Conservation (phyloP, 2,113 vertebrate genomes). For the Phocoena phocoena region DNA sequence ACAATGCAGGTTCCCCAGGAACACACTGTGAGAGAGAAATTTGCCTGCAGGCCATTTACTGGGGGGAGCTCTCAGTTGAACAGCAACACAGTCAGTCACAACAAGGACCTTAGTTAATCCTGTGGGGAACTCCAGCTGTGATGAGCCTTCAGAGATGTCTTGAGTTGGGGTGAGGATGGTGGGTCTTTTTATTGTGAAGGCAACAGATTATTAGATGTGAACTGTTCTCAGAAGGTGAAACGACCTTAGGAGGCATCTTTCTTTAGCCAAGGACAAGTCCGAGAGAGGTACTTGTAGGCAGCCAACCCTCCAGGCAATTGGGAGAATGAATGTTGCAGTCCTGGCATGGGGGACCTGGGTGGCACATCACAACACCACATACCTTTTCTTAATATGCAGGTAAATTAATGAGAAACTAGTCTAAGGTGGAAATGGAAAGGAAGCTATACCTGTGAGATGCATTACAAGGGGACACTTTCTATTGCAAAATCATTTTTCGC, state of each 20-base stretch:
- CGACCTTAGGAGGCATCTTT: not conserved
- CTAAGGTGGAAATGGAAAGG: not conserved
- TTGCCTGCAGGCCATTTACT: not conserved
- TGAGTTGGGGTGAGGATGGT: not conserved
- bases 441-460: not conserved
- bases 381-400: not conserved
- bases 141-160: not conserved
- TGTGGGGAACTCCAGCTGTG: not conserved
- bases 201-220: not conserved
- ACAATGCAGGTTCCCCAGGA: not conserved
- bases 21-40: not conserved
- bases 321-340: not conserved
- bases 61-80: not conserved
- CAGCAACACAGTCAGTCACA: not conserved
- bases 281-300: not conserved
- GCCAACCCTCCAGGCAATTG: not conserved
- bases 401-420: not conserved
- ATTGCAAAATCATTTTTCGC: slow-evolving; percentile 4
- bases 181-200: not conserved
- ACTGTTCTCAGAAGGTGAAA: not conserved
- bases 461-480: not conserved
- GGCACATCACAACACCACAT: rapidly evolving
- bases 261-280: not conserved
- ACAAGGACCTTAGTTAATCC: not conserved
- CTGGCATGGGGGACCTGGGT: not conserved